phyloP scores from a whole-genome alignment of 2,888 invertebrate genomes.

The Gibbula magus region DNA sequence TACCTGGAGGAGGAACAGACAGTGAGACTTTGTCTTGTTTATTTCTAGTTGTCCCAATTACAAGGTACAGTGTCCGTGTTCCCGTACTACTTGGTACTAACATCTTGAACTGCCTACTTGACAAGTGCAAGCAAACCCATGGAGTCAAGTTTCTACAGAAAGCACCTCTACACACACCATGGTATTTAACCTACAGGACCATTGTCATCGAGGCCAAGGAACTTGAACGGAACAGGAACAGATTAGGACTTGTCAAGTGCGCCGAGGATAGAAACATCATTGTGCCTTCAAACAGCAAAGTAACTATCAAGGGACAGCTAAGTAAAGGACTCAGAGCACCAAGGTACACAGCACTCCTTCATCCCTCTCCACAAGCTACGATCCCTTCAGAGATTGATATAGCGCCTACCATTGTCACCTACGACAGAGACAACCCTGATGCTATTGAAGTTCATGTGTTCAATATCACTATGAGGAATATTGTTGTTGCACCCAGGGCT shows the following conservation, averaged over 20 bases:
- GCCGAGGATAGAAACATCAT: background rate
- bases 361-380: too few relatives aligned
- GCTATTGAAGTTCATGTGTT: too few relatives aligned
- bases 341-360: background rate
- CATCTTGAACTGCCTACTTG: background rate
- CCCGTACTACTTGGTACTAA: background rate
- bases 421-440: background rate
- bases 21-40: background rate
- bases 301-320: background rate
- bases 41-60: background rate
- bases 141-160: background rate
- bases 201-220: background rate
- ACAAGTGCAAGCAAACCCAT: background rate
- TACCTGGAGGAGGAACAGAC: background rate
- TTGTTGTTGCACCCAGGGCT: too few relatives aligned
- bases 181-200: background rate
- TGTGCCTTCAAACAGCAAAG: background rate
- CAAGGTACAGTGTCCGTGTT: background rate
- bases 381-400: background rate
- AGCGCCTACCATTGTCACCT: background rate
- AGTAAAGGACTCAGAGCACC: background rate
- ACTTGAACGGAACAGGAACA: background rate
- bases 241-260: background rate
- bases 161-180: background rate
- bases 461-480: too few relatives aligned